phyloP scores from a whole-genome alignment of 2,888 invertebrate species.

The Odontothrips loti region DNA sequence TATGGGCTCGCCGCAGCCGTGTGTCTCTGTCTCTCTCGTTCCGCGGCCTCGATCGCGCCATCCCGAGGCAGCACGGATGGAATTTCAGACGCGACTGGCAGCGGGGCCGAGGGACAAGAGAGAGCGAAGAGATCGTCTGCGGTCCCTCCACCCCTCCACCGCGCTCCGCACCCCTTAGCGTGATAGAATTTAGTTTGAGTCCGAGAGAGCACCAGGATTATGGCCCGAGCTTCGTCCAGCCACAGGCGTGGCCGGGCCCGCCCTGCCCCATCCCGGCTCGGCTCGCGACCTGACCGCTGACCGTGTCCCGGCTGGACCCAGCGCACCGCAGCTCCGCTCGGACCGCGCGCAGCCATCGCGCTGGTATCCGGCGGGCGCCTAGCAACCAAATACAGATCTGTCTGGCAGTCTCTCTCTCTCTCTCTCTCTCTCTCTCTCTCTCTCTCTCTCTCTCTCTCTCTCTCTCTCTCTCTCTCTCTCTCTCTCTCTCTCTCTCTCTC shows the following conservation, averaged over 20 bases:
- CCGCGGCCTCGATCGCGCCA: not conserved
- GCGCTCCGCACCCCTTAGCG: not conserved
- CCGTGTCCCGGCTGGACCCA: too few species aligned
- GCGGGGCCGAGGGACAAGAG: not conserved
- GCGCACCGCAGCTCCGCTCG: too few species aligned
- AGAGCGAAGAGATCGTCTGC: too few species aligned
- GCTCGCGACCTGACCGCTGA: too few species aligned
- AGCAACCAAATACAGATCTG: too few species aligned
- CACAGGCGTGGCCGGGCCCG: not conserved
- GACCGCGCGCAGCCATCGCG: too few species aligned
- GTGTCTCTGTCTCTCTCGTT: not conserved
- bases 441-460: not conserved
- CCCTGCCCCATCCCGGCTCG: too few species aligned
- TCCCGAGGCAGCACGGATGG: not conserved
- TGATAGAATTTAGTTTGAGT: slow-evolving; percentile 1
- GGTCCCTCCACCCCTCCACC: too few species aligned
- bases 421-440: slow-evolving; percentile 1
- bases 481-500: too few species aligned
- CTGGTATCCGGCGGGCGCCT: too few species aligned
- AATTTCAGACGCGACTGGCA: not conserved
- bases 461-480: not conserved
- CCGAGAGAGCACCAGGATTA: not conserved
- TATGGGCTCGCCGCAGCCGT: not conserved
- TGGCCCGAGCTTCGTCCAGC: not conserved
- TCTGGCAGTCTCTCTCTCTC: not conserved